Base-by-base conservation (phyloP, 2,797 vertebrate species). In the Hyperoplus immaculatus region DNA sequence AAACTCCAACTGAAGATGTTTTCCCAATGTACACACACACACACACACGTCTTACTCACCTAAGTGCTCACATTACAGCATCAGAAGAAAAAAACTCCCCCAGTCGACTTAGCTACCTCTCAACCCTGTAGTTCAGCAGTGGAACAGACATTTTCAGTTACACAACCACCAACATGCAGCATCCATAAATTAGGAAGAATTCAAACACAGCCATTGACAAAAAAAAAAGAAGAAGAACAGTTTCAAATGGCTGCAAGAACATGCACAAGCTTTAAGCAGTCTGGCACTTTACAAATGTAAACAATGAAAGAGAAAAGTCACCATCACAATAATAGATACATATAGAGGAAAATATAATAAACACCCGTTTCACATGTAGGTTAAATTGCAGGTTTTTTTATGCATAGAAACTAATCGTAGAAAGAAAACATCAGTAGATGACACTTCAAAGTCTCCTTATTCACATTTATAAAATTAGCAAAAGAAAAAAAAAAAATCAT, bases 341-440 rank as follows among this genome's bases (percentile, higher is more conserved):
- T 70, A 78, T 29, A 83, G 60, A 84, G 64, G 69, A 74, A 89
- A 82, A 78, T 58, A 78, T 58, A 71, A 80, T 77, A 75, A 67
- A 90, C 89, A 95, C 93, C 93, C 88, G 87, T 94, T 93, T 95
- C 81, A 92, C 76, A 85, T 88, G 76, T 56, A 82, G 45, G 77
- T 85, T 86, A 84, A 90, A 89, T 74, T 81, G 74, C 81, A 65
- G 14, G 78, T 77, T 73, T 88, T 72, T 79, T 81, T 89, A 93
- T 94, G 95, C 94, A 95, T 93, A 94, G 94, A 85, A 92, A 88
- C 87, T 77, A 90, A 90, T 80, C 53, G 77, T 85, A 72, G 65
- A 61, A 71, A 58, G 21, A 55, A 83, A 83, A 80, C 59, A 83
- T 83, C 78, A 91, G 86, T 74, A 89, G 72, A 55, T 29, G 60